Evolutionary conservation across 2,888 invertebrate genomes (phyloP).

Genomic region (Lepidonotus clava): DNA sequence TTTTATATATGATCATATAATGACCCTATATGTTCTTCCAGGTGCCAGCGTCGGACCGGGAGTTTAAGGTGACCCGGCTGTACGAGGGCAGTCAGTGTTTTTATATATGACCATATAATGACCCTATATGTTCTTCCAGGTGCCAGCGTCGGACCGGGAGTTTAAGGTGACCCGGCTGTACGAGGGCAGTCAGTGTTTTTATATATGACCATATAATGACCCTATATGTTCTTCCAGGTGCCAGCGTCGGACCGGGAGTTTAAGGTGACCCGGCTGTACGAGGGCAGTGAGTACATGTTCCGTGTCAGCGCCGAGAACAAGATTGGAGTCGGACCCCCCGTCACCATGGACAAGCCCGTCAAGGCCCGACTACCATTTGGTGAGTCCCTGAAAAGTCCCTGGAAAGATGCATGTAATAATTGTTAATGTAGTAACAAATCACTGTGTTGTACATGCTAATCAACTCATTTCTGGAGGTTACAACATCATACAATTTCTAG

Average conservation of each 20-base stretch:
- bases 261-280: slow-evolving; percentile 87
- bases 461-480: too few species aligned
- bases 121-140: too few species aligned
- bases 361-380: slow-evolving; percentile 74
- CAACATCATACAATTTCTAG: too few species aligned
- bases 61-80: slow-evolving; percentile 87
- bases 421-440: too few species aligned
- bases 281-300: slow-evolving; percentile 84
- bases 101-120: too few species aligned
- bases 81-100: slow-evolving; percentile 87
- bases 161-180: slow-evolving; percentile 88
- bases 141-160: slow-evolving; percentile 6
- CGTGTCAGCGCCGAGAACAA: slow-evolving; percentile 90
- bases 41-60: not conserved
- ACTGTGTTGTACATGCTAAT: too few species aligned
- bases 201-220: too few species aligned
- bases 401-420: too few species aligned
- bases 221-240: not conserved
- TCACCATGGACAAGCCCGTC: slow-evolving; percentile 88
- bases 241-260: slow-evolving; percentile 77
- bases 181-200: slow-evolving; percentile 87
- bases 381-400: slow-evolving; percentile 27
- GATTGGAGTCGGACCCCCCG: slow-evolving; percentile 90
- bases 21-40: too few species aligned
- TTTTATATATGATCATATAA: too few species aligned